Conservation (phyloP, 2,797 vertebrate genomes). For the Sarcoramphus papa region DNA sequence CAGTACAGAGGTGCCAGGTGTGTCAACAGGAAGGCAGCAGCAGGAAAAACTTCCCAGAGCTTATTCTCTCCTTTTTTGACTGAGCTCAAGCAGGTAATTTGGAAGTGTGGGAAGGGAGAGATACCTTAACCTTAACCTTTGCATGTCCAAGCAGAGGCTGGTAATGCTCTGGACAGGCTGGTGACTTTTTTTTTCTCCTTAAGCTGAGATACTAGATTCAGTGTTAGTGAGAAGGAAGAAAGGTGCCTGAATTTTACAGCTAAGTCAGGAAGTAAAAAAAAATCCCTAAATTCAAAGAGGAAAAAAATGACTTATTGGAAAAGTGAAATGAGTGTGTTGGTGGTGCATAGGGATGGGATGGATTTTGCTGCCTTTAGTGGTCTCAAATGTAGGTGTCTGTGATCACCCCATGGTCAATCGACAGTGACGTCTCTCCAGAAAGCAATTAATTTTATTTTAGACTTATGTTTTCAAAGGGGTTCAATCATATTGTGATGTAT, state of each 20-base stretch:
- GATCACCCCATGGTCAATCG: neutral
- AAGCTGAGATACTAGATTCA: neutral
- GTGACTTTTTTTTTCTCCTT: neutral
- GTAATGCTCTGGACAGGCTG: neutral
- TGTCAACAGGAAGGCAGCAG: neutral
- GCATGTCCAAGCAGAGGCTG: neutral
- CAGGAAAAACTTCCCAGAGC: neutral
- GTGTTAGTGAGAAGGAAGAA: neutral
- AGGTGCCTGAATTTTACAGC: neutral
- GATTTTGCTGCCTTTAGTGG: neutral
- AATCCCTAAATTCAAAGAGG: neutral
- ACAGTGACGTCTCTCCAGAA: neutral
- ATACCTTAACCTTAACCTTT: neutral
- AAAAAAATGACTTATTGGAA: neutral
- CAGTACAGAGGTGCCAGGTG: neutral
- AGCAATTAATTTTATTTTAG: neutral
- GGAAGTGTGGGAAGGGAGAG: neutral
- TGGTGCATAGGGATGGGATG: neutral
- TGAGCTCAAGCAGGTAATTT: neutral
- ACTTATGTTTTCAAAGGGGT: neutral
- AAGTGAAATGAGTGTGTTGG: neutral
- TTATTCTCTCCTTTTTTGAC: neutral
- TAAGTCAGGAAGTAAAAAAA: neutral
- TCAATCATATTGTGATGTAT: neutral
- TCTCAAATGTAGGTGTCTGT: neutral